A percentile compares a stretch with the other conserved stretches of the same genome.
Conservation (phyloP, 2,888 invertebrate species). For the Palloptera scutellata region DNA sequence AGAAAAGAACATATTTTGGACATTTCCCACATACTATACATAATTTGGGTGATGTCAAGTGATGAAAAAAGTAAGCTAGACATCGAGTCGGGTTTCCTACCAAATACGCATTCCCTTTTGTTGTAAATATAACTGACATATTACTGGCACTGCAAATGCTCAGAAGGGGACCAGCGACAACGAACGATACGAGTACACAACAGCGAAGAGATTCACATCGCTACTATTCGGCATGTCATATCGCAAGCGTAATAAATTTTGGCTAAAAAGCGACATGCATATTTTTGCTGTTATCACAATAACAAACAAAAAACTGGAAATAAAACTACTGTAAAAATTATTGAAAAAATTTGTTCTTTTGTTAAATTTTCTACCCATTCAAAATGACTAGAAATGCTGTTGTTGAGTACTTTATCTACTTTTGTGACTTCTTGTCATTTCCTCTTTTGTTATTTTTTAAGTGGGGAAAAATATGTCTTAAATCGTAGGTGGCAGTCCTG, state of each 20-base stretch:
- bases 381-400: not conserved
- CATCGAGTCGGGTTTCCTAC: too few species aligned
- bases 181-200: not conserved
- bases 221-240: constrained; percentile 26
- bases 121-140: too few species aligned
- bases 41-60: too few species aligned
- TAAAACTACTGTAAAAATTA: constrained; percentile 24
- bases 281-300: not conserved
- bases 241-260: constrained; percentile 31
- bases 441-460: not conserved
- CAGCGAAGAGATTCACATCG: constrained; percentile 3
- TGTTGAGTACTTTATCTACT: not conserved
- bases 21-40: too few species aligned
- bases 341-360: constrained; percentile 30
- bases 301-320: not conserved
- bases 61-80: too few species aligned
- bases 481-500: too few species aligned
- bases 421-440: not conserved
- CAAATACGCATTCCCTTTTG: too few species aligned
- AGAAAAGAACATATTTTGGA: too few species aligned
- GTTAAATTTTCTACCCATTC: not conserved
- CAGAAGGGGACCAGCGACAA: not conserved
- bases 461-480: too few species aligned
- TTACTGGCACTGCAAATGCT: too few species aligned
- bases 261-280: constrained; percentile 13